Evolutionary conservation across 2,888 invertebrate genomes (phyloP).

Genomic region (Oxytorus armatus): DNA sequence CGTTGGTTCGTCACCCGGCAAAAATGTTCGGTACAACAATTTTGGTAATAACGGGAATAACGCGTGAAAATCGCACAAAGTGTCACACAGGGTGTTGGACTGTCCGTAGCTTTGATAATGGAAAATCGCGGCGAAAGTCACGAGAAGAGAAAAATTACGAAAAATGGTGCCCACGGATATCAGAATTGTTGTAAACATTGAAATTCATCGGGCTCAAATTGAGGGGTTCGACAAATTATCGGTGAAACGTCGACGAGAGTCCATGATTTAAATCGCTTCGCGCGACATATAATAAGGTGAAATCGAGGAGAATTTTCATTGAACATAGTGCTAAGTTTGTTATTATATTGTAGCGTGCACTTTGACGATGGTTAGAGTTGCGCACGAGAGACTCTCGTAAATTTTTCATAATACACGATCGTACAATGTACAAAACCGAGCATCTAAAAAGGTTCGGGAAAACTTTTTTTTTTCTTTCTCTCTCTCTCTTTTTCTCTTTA

Average conservation of each 20-base stretch:
- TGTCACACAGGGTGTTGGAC: constrained; percentile 6
- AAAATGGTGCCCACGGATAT: constrained; percentile 5
- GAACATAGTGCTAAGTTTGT: constrained; percentile 7
- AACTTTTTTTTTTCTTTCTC: not conserved
- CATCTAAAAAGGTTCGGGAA: not conserved
- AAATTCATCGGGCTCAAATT: not conserved
- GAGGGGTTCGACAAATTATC: constrained; percentile 14
- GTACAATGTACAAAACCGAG: not conserved
- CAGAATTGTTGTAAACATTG: not conserved
- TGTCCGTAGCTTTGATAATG: not conserved
- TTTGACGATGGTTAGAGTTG: not conserved
- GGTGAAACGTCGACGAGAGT: constrained; percentile 66
- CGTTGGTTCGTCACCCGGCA: constrained; percentile 87
- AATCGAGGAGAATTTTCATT: constrained; percentile 73
- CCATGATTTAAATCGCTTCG: constrained; percentile 72
- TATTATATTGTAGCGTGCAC: constrained; percentile 35
- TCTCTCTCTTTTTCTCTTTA: not conserved
- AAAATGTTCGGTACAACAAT: constrained; percentile 73
- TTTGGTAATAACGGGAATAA: constrained; percentile 60
- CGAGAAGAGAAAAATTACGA: not conserved
- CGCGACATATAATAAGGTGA: constrained; percentile 72
- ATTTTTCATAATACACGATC: too few species aligned
- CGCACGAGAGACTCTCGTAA: constrained; percentile 8
- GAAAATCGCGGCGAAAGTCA: constrained; percentile 15
- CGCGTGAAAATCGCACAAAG: constrained; percentile 41